Percentiles rank a stretch among this genome's conserved stretches.
These are phyloP conservation scores for Dysmachus trigonus DNA, from an alignment of 2,888 invertebrate species.

Conservation along the genomic window DNA sequence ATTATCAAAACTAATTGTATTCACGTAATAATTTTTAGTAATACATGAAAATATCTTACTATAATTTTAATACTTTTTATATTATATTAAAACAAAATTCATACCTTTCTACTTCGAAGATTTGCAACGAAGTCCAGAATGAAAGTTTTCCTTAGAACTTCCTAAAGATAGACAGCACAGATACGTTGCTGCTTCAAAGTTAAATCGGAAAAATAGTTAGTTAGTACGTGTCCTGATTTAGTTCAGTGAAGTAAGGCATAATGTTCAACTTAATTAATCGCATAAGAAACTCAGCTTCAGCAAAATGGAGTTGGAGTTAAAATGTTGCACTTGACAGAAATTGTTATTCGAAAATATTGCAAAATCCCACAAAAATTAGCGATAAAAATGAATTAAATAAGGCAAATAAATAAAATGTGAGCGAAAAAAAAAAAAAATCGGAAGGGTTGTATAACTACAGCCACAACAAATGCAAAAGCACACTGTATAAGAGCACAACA, in stretches of 20 bases:
- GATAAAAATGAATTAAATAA: neutral
- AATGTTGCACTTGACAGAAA: neutral
- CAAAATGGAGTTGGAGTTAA: neutral
- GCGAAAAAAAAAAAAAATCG: neutral
- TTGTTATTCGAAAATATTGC: neutral
- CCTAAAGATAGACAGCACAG: neutral
- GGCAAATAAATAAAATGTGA: neutral
- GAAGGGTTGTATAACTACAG: slow-evolving; percentile 5
- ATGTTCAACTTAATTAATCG: neutral
- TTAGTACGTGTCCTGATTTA: neutral
- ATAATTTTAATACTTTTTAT: neutral
- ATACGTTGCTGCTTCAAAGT: neutral
- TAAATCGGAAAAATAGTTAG: neutral
- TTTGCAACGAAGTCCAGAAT: slow-evolving; percentile 64
- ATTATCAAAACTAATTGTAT: neutral
- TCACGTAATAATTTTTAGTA: neutral
- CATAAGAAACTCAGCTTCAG: neutral
- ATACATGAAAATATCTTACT: neutral
- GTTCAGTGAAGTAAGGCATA: neutral
- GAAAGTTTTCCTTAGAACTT: slow-evolving; percentile 51
- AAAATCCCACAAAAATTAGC: neutral
- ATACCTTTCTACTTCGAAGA: slow-evolving; percentile 56
- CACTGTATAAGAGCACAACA: slow-evolving; percentile 10
- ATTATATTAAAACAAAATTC: neutral
- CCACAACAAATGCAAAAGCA: slow-evolving; percentile 9